Percentiles rank a stretch among this genome's conserved stretches.
These are phyloP conservation scores for Parasteatoda lunata DNA, from an alignment of 2,888 invertebrate species.

Conservation along the genomic window DNA sequence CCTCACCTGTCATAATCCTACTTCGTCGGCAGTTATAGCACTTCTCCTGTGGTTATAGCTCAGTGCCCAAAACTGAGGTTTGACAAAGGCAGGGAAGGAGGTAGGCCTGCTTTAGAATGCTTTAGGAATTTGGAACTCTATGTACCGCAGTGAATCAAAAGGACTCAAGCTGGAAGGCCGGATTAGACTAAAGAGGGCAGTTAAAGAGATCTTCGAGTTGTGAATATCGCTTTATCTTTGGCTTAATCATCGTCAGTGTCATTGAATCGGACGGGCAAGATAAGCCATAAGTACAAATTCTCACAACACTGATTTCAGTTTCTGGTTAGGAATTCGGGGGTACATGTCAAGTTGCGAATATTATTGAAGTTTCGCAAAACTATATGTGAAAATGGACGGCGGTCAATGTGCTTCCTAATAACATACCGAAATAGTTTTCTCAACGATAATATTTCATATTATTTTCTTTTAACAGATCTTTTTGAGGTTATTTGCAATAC, in stretches of 20 bases:
- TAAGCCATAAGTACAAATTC: constrained; percentile 45
- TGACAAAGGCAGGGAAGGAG: constrained; percentile 19
- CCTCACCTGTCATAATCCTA: constrained; percentile 9
- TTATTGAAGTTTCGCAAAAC: not conserved
- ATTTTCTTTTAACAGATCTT: too few relatives aligned
- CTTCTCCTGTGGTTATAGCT: constrained; percentile 8
- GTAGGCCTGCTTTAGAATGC: not conserved
- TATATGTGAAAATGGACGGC: not conserved
- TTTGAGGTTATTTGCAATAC: too few relatives aligned
- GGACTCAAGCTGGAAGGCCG: constrained; percentile 24
- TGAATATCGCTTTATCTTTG: constrained; percentile 49
- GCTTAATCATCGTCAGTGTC: constrained; percentile 45
- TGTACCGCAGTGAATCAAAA: constrained; percentile 42
- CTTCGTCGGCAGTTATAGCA: constrained; percentile 16
- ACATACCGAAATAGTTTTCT: too few relatives aligned
- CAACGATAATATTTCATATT: too few relatives aligned
- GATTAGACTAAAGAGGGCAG: constrained; percentile 52
- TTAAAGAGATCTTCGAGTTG: constrained; percentile 47
- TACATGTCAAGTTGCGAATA: not conserved
- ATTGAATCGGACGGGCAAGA: constrained; percentile 5
- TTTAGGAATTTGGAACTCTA: constrained; percentile 17
- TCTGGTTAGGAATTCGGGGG: not conserved
- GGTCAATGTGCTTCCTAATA: too few relatives aligned
- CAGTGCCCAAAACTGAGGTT: constrained; percentile 20
- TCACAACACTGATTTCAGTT: constrained; percentile 12